phyloP scores from a whole-genome alignment of 2,888 invertebrate species.

The Microdon myrmicae region DNA sequence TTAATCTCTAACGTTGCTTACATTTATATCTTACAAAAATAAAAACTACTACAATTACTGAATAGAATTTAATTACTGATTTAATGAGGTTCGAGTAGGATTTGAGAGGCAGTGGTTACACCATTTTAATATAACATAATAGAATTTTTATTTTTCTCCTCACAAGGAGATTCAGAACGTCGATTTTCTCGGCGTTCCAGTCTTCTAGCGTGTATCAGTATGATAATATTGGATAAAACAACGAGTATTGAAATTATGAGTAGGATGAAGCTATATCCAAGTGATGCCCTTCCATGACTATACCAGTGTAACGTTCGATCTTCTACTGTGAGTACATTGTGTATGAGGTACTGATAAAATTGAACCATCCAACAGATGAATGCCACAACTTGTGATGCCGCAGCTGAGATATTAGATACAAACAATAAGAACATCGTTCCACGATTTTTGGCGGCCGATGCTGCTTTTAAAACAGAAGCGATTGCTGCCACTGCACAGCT shows the following conservation, averaged over 20 bases:
- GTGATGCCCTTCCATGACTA: conserved; percentile 81
- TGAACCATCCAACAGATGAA: conserved; percentile 86
- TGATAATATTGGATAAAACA: conserved; percentile 61
- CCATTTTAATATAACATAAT: conserved; percentile 65
- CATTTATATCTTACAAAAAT: no score
- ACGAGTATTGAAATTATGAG: conserved; percentile 63
- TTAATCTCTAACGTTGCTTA: no score
- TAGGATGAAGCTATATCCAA: conserved; percentile 87
- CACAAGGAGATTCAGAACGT: conserved; percentile 60
- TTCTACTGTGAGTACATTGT: conserved; percentile 83
- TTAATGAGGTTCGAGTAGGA: no score
- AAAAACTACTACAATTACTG: no score
- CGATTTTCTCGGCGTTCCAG: conserved; percentile 59
- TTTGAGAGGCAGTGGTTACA: background rate
- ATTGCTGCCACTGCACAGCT: conserved; percentile 65
- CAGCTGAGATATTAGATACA: conserved; percentile 68
- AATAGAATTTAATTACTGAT: no score
- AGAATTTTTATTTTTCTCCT: conserved; percentile 64
- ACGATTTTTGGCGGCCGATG: conserved; percentile 63
- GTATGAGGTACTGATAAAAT: conserved; percentile 81
- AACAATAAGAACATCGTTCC: conserved; percentile 63
- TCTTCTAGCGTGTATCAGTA: conserved; percentile 60
- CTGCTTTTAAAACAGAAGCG: conserved; percentile 64
- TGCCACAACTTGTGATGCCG: conserved; percentile 78
- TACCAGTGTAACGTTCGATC: conserved; percentile 82